Percentiles rank a stretch among this genome's conserved stretches.
Evolutionary conservation across 2,888 invertebrate species (phyloP).

Genomic region (Habroteleia sp.): DNA sequence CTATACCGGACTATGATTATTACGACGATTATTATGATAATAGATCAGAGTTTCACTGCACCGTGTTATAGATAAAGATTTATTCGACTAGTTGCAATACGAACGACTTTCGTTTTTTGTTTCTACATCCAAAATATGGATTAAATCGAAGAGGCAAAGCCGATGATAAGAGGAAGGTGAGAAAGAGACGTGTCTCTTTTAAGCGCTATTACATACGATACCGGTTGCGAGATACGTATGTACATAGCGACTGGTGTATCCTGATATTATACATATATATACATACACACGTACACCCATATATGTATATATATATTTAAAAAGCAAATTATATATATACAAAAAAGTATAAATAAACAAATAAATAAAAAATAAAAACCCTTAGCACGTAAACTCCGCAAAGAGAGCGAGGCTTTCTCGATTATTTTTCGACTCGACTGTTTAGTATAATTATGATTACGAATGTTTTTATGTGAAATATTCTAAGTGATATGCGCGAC

Average conservation of each 20-base stretch:
- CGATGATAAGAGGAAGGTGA: neutral
- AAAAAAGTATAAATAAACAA: constrained; percentile 20
- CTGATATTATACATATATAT: constrained; percentile 48
- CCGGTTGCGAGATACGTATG: constrained; percentile 26
- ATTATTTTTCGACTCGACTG: constrained; percentile 77
- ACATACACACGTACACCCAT: constrained; percentile 29
- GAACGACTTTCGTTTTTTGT: constrained; percentile 24
- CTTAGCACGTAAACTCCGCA: constrained; percentile 63
- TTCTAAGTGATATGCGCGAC: constrained; percentile 67
- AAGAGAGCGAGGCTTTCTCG: constrained; percentile 69
- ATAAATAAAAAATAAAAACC: constrained; percentile 27
- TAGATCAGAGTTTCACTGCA: constrained; percentile 67
- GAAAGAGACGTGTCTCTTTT: constrained; percentile 24
- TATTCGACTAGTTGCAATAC: constrained; percentile 60
- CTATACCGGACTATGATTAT: constrained; percentile 65
- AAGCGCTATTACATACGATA: constrained; percentile 33
- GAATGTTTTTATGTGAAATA: constrained; percentile 75
- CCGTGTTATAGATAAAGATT: constrained; percentile 67
- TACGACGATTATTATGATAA: constrained; percentile 58
- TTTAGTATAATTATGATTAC: constrained; percentile 74
- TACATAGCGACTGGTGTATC: constrained; percentile 44
- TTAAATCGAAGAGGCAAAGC: constrained; percentile 5
- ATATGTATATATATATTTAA: constrained; percentile 27
- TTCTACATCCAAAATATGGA: constrained; percentile 38
- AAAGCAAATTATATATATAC: constrained; percentile 11